These are phyloP conservation scores for Onychostoma macrolepis DNA, from an alignment of 2,113 vertebrate species.

Conservation along the genomic window DNA sequence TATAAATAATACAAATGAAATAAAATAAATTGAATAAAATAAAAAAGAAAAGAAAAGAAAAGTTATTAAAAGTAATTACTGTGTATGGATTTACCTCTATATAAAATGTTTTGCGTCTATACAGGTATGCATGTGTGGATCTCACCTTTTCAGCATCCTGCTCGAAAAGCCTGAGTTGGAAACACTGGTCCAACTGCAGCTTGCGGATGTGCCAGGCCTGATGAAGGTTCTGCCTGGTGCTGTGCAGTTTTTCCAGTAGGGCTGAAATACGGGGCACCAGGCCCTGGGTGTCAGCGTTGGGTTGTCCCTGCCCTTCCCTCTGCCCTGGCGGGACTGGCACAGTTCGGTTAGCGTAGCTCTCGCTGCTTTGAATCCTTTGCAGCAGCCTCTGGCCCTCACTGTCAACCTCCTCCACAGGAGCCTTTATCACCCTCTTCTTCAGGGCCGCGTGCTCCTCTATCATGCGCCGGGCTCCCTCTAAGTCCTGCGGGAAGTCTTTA, in stretches of 20 bases:
- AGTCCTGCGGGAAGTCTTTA: constrained; percentile 95
- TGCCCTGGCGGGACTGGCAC: constrained; percentile 62
- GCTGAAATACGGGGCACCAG: constrained; percentile 91
- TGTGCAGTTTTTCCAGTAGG: constrained; percentile 95
- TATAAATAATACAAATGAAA: too few relatives aligned
- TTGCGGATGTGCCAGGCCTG: constrained; percentile 98
- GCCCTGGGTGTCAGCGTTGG: constrained; percentile 93
- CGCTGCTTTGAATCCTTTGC: constrained; percentile 95
- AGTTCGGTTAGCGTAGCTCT: constrained; percentile 86
- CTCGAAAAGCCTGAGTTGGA: constrained; percentile 96
- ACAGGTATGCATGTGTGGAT: not conserved
- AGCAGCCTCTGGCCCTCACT: constrained; percentile 94
- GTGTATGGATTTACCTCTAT: not conserved
- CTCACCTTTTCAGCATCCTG: constrained; percentile 98
- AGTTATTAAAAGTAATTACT: not conserved
- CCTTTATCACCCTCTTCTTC: constrained; percentile 98
- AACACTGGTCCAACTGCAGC: constrained; percentile 97
- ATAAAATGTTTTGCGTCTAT: not conserved
- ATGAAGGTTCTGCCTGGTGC: constrained; percentile 95
- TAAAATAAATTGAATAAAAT: too few relatives aligned
- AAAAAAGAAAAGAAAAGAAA: too few relatives aligned
- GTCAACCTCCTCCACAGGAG: constrained; percentile 96
- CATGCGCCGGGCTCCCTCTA: constrained; percentile 94
- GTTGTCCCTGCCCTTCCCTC: constrained; percentile 68
- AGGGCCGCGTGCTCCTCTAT: constrained; percentile 95